Base-by-base conservation (phyloP, 2,888 invertebrate species). In the Allacma fusca region DNA sequence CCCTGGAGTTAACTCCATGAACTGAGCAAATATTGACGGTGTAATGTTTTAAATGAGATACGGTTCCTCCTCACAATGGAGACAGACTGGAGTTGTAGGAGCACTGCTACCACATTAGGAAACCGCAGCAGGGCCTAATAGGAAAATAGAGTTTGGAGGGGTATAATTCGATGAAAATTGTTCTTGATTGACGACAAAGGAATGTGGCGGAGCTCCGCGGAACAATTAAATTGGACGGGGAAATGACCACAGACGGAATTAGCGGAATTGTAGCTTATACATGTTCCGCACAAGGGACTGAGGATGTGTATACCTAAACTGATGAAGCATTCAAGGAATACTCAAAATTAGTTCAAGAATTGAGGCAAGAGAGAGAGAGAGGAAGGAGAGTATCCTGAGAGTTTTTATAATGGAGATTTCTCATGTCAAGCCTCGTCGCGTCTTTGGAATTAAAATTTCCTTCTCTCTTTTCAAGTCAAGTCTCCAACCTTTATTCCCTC, bases 401-500 rank as follows among this genome's bases (percentile, higher is more conserved):
- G 43, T 62, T 74, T 64, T 74, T 74, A 74, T 62, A 74, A 74
- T 74, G 50, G 64, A 74, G 74, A 74, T 74, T 74, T 74, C 74
- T 65, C 65, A 73, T 74, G 74, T 74, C 74, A 74, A 74, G 74
- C 43, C 40, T 64, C 62, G 74, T 40, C 43, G 40, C 43, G 64
- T 50, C 74, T 44, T 65, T 74, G 74, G 74, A 74, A 74, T 74
- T 74, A 74, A 74, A 74, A 74, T 74, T 62, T 24, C 24, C 26
- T 23, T 24, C 59, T 62, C 23, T 62, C 23, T 62, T 24, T 62
- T 26, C 26, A 24, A 23, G 19, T 62, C 23, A 7, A 4, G 4
- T 5, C 26, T 62, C 62, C 16, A 24, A 34, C 34, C 62, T 62
- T 62, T 24, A 21, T 23, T 62, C 24, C 62, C 62, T 26, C 26